These are phyloP conservation scores for Chironomus tentans DNA, from an alignment of 2,888 invertebrate species.

Conservation along the genomic window DNA sequence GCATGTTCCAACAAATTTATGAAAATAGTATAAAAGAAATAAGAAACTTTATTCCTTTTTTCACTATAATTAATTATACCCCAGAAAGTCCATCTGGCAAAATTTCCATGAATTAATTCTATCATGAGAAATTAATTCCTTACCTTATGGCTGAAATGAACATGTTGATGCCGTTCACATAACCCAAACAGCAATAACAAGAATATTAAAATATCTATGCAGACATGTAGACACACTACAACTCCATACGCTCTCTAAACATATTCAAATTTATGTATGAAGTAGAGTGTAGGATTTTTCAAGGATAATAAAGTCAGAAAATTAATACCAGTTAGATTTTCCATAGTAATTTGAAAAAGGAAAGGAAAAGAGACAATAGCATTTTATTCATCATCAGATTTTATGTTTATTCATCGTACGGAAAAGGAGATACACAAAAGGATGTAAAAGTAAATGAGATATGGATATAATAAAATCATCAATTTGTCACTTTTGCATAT, in stretches of 20 bases:
- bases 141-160: background rate
- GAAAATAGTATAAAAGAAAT: background rate
- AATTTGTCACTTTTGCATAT: background rate
- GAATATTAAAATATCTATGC: too few relatives aligned
- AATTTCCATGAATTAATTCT: background rate
- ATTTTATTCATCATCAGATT: background rate
- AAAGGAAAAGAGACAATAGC: background rate
- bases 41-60: background rate
- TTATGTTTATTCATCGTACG: background rate
- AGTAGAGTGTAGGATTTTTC: background rate
- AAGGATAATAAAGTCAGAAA: background rate
- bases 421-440: background rate
- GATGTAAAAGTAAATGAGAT: background rate
- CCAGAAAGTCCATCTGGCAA: background rate
- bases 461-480: background rate
- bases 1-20: constrained; percentile 5
- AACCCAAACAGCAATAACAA: too few relatives aligned
- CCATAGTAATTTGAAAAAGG: background rate
- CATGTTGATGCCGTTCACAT: too few relatives aligned
- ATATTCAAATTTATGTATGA: too few relatives aligned
- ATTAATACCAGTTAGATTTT: background rate
- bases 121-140: background rate
- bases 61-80: background rate
- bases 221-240: too few relatives aligned
- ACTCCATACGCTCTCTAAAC: background rate